Conservation (phyloP, 1,140 invertebrate genomes). For the Geopemphigus sp. region DNA sequence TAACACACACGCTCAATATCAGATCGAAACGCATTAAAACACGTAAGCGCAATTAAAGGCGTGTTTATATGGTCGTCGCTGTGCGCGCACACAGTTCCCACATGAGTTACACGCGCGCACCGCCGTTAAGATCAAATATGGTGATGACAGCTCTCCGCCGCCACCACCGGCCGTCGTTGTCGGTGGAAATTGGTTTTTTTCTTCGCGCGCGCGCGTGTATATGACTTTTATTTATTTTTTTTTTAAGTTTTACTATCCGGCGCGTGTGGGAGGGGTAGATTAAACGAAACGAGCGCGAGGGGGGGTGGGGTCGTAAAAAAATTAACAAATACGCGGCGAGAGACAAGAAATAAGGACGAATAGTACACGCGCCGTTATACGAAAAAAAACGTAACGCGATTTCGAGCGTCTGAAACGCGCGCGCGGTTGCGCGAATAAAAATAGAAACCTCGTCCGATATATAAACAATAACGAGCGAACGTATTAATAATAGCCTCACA, state of each 20-base stretch:
- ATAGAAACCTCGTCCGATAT: not conserved
- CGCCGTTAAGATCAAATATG: conserved; percentile 42
- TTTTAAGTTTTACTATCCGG: not conserved
- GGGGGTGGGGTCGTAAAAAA: too few species aligned
- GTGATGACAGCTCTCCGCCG: conserved; percentile 14
- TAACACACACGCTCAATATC: conserved; percentile 2
- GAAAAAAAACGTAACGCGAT: too few species aligned
- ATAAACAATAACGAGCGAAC: too few species aligned
- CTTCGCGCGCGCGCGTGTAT: not conserved
- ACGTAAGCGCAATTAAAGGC: conserved; percentile 44
- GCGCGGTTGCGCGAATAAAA: not conserved
- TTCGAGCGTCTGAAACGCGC: too few species aligned
- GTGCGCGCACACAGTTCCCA: not conserved
- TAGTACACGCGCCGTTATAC: too few species aligned
- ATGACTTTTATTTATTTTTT: too few species aligned
- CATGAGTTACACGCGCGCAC: conserved; percentile 16
- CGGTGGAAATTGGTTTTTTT: conserved; percentile 27
- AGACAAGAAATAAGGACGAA: too few species aligned
- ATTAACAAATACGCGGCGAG: too few species aligned
- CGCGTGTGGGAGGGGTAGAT: not conserved
- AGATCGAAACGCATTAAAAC: conserved; percentile 19
- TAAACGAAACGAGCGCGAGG: not conserved
- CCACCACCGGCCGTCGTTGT: too few species aligned
- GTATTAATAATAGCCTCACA: not conserved
- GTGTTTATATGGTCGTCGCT: conserved; percentile 26